Base-by-base conservation (phyloP, 1,140 invertebrate species). In the Mizuhopecten yessoensis region DNA sequence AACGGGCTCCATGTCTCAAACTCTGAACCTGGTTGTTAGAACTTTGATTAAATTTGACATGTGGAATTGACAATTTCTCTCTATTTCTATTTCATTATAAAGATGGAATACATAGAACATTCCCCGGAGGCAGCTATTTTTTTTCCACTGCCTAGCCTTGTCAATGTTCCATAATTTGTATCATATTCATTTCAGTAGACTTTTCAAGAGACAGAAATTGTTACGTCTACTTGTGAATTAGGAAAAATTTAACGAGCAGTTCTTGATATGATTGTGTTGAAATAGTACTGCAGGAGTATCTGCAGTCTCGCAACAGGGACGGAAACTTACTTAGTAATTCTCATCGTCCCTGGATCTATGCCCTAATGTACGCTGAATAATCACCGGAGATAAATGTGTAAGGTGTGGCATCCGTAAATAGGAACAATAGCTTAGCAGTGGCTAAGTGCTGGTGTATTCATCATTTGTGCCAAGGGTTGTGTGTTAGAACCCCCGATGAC, bases 51-150 rank as follows among this genome's bases (percentile, higher is more conserved):
- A n/a, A 75, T 75, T 75, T 75, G 29, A 75, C n/a, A 75, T 75
- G 29, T 75, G 57, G 57, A 75, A 75, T 75, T 75, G 57, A 75
- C 57, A 75, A 75, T 75, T 75, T 75, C 57, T 75, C 57, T 29
- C 57, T 5, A n/a, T 75, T 75, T 75, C 57, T 75, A 75, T 75
- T 75, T 75, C n/a, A 75, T 75, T 75, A 75, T 75, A 5, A 75
- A 75, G 57, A 75, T 75, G 23, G 29, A 75, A 75, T 75, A 75
- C 57, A 75, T n/a, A 75, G 57, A 29, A 9, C 11, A n/a, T 75
- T 75, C 57, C 29, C 57, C 17, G n/a, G n/a, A 75, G 57, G 57
- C 23, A 29, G n/a, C 17, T 15, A 23, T 29, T 75, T 75, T 75
- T 75, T 75, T 75, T 75, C 11, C n/a, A 5, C 23, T 1, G 20